Evolutionary conservation across 1,140 invertebrate genomes (phyloP).

Genomic region (Papilio xuthus): DNA sequence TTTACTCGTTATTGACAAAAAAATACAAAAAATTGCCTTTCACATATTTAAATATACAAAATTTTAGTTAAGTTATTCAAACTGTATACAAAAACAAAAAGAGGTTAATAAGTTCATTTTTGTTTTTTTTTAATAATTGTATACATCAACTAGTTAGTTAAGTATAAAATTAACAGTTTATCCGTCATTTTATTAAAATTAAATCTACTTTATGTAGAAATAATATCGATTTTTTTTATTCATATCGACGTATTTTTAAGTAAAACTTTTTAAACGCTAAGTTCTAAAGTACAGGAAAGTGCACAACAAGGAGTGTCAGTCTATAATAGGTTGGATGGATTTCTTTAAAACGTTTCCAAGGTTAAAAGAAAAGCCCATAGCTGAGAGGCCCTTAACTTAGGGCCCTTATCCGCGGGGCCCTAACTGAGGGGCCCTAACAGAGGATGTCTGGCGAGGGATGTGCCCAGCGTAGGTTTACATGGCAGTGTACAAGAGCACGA

Average conservation of each 20-base stretch:
- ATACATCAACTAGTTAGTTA: conserved; percentile 7
- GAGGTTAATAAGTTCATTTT: conserved; percentile 3
- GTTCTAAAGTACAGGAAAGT: conserved; percentile 72
- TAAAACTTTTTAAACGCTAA: conserved; percentile 62
- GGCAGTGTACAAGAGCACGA: conserved; percentile 54
- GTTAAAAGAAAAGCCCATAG: conserved; percentile 47
- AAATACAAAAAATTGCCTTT: too few relatives aligned
- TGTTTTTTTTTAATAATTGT: background rate
- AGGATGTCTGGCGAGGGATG: background rate
- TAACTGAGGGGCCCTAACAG: background rate
- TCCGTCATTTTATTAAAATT: conserved; percentile 55
- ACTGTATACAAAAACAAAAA: background rate
- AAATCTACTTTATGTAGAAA: conserved; percentile 56
- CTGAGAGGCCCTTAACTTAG: too few relatives aligned
- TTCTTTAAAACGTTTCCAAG: conserved; percentile 57
- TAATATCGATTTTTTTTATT: conserved; percentile 56
- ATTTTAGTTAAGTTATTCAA: background rate
- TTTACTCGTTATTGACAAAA: too few relatives aligned
- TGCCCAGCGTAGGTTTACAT: conserved; percentile 42
- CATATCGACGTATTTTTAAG: conserved; percentile 53
- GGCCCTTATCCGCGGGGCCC: too few relatives aligned
- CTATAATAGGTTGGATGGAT: conserved; percentile 80
- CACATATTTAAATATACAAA: background rate
- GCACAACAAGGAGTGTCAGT: conserved; percentile 79
- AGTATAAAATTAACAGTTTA: conserved; percentile 49